Evolutionary conservation across 2,797 vertebrate species (phyloP), one percentile per base, ranked within the genome.

Genomic region (Thripadectes ignobilis): DNA sequence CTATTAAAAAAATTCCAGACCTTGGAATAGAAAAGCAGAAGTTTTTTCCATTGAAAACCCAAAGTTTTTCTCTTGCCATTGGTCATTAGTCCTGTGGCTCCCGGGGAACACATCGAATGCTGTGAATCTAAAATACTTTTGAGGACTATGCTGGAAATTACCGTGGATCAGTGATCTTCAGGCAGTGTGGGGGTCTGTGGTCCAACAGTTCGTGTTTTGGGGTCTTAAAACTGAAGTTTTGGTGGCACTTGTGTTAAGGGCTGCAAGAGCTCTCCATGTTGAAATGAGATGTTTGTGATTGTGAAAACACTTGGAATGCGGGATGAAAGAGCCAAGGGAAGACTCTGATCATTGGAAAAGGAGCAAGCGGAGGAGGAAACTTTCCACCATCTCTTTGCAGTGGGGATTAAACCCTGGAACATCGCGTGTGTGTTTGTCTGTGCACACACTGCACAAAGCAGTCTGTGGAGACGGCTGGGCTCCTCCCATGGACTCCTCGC

Each of bases 61-160:
- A 0, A 23, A 1, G 0, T 4, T 34, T 88, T 92, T 59, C 43
- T 38, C 34, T 58, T 81, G 58, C 24, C 2, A 0, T 26, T 12
- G 22, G 34, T 83, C 14, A 2, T 46, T 21, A 13, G 32, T 81
- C 21, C 66, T 49, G 12, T 38, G n/a, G 43, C 29, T 85, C 9
- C 23, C n/a, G 43, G 9, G 13, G 16, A 90, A 38, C 8, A 19
- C 36, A 34, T 57, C 41, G 43, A 10, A 30, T 7, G 1, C 41
- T 29, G 85, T 23, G 11, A 49, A 48, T 32, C 24, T 52, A 7
- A 65, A 75, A 27, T 51, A 29, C 26, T 51, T 27, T 6, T 27
- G 49, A 51, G 49, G 49, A 29, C 27, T 51, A 6, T 51, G 49
- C 49, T 51, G 49, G 49, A 51, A 29, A 29, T 51, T 17, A 29